Base-by-base conservation (phyloP, 2,797 vertebrate species). In the Peromyscus eremicus region DNA sequence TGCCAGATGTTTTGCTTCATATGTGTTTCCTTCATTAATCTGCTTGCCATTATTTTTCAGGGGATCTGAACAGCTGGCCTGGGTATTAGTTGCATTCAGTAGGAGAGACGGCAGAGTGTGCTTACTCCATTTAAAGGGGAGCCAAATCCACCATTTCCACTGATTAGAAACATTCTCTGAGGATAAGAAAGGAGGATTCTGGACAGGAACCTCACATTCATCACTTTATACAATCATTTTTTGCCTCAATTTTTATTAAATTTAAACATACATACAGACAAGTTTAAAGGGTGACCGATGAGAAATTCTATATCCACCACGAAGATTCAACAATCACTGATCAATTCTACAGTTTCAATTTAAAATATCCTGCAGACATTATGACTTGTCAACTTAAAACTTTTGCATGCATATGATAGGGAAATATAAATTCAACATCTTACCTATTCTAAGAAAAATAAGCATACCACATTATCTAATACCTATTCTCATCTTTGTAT, bases 211-310 rank as follows among this genome's bases (percentile, higher is more conserved):
- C 25, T 76, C 14, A 46, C 75, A 92, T 2, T 84, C 12, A 92
- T 80, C 81, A 96, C 79, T 79, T 97, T 52, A 71, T n/a, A 10
- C 55, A 73, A 82, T 87, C 80, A 95, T 17, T 93, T 83, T 91
- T 96, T 96, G 66, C 71, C 46, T 84, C 27, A 40, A 52, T 27
- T 96, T 97, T 96, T 94, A 96, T 96, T 97, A 91, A 79, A 81
- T 82, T 89, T 73, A 95, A 94, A 77, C 81, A 93, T 49, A 87
- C 76, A 87, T 62, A 96, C 32, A 91, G 88, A 90, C 75, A 91
- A 82, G 66, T 34, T 57, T 89, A 80, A 71, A 79, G 52, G 13
- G 73, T 92, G n/a, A 92, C 57, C 43, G 88, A 81, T 77, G 57
- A 87, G n/a, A 75, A 94, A 66, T 19, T 92, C 62, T 79, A 57